These are phyloP conservation scores for Episyrphus balteatus DNA, from an alignment of 1,140 invertebrate genomes.

Conservation along the genomic window DNA sequence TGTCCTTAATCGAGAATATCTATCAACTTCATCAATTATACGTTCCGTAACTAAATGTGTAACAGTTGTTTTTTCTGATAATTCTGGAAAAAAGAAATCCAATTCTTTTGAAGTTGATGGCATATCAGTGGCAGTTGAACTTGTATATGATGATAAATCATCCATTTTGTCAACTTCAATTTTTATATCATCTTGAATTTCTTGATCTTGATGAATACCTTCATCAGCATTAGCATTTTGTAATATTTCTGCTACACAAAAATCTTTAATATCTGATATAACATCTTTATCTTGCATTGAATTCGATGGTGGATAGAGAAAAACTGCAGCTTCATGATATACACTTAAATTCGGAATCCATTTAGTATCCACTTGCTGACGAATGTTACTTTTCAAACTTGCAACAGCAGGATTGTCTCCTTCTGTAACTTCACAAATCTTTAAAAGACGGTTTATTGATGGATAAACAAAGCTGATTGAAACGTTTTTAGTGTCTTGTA, in stretches of 20 bases:
- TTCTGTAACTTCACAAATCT: conserved; percentile 1
- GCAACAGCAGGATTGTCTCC: conserved; percentile 7
- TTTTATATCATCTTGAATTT: background rate
- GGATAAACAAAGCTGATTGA: conserved; percentile 12
- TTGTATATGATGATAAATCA: background rate
- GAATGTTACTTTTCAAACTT: conserved; percentile 8
- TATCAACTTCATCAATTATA: conserved; percentile 6
- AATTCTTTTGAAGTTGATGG: no score
- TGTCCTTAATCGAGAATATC: conserved; percentile 6
- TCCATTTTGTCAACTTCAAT: background rate
- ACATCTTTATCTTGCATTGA: conserved; percentile 7
- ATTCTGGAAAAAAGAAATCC: conserved; percentile 7
- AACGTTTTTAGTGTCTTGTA: conserved; percentile 7
- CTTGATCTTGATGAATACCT: background rate
- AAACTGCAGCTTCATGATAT: conserved; percentile 9
- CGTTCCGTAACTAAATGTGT: conserved; percentile 1
- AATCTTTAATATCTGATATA: background rate
- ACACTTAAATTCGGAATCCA: conserved; percentile 4
- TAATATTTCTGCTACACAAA: background rate
- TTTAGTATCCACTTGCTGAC: conserved; percentile 1
- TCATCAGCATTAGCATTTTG: background rate
- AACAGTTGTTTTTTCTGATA: conserved; percentile 1
- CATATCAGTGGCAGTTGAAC: no score
- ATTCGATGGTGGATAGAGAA: conserved; percentile 7
- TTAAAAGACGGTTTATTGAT: conserved; percentile 8